A percentile compares a stretch with the other conserved stretches of the same genome.
phyloP scores from a whole-genome alignment of 1,140 invertebrate genomes.

The Drosophila prosaltans region DNA sequence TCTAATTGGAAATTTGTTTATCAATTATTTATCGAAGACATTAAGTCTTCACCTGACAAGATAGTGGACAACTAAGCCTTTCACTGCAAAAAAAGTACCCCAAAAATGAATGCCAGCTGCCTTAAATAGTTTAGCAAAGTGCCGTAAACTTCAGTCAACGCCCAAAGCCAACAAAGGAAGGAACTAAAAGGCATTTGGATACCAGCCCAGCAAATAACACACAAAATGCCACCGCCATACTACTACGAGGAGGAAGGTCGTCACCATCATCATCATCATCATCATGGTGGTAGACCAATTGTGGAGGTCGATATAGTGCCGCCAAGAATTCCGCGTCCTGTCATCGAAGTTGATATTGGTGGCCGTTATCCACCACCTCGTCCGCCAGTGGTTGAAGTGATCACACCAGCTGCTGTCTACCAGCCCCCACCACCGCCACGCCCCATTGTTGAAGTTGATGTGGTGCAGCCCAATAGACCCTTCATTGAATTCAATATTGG shows the following conservation, averaged over 20 bases:
- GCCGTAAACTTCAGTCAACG: slow-evolving; percentile 47
- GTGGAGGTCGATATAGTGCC: slow-evolving; percentile 70
- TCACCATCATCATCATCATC: slow-evolving; percentile 64
- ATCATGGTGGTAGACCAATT: slow-evolving; percentile 60
- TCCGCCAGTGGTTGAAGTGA: slow-evolving; percentile 52
- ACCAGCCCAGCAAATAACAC: not conserved
- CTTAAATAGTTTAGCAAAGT: slow-evolving; percentile 64
- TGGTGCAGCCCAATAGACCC: slow-evolving; percentile 59
- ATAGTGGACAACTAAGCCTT: slow-evolving; percentile 59
- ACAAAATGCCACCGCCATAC: not conserved
- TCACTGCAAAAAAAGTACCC: slow-evolving; percentile 43
- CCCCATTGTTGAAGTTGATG: slow-evolving; percentile 67
- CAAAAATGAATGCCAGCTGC: slow-evolving; percentile 34
- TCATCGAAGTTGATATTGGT: slow-evolving; percentile 65
- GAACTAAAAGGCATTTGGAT: slow-evolving; percentile 22
- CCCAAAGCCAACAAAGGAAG: slow-evolving; percentile 26
- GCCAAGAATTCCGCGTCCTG: slow-evolving; percentile 61
- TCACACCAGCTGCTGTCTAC: slow-evolving; percentile 62
- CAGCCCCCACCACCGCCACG: slow-evolving; percentile 58
- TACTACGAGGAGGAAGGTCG: slow-evolving; percentile 68
- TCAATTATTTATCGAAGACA: slow-evolving; percentile 62
- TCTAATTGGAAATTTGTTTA: slow-evolving; percentile 41
- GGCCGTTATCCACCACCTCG: slow-evolving; percentile 46
- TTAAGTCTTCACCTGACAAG: slow-evolving; percentile 65
- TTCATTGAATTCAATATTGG: slow-evolving; percentile 71